A percentile compares a stretch with the other conserved stretches of the same genome.
Evolutionary conservation across 2,888 invertebrate species (phyloP).

Genomic region (Xanthostigma xanthostigma): DNA sequence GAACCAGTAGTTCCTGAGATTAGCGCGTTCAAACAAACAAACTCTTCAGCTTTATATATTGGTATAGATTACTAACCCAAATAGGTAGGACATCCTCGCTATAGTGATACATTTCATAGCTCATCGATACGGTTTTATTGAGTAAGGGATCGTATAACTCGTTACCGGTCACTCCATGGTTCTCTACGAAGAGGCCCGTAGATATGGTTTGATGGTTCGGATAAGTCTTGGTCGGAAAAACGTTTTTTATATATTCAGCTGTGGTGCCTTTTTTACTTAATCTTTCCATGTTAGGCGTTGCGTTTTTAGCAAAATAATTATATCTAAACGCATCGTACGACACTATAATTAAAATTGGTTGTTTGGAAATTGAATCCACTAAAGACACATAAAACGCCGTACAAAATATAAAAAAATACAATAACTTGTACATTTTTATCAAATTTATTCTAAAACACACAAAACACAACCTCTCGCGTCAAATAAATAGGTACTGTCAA

Average conservation of each 20-base stretch:
- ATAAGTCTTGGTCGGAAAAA: constrained; percentile 56
- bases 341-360: constrained; percentile 40
- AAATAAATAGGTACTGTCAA: too few species aligned
- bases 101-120: constrained; percentile 37
- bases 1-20: too few species aligned
- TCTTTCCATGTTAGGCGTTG: constrained; percentile 40
- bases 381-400: constrained; percentile 11
- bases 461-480: too few species aligned
- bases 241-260: constrained; percentile 40
- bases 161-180: constrained; percentile 54
- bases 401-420: constrained; percentile 1
- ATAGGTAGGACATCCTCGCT: constrained; percentile 37
- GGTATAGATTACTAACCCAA: constrained; percentile 34
- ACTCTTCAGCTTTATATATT: too few species aligned
- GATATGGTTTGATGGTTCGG: constrained; percentile 60
- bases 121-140: constrained; percentile 20
- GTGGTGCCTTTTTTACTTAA: constrained; percentile 38
- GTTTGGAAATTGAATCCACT: constrained; percentile 21
- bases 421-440: too few species aligned
- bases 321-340: constrained; percentile 59
- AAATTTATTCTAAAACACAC: too few species aligned
- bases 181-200: constrained; percentile 51
- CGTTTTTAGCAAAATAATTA: constrained; percentile 42
- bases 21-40: too few species aligned
- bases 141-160: constrained; percentile 35